Evolutionary conservation across 2,113 vertebrate species (phyloP), one percentile per base, ranked within the genome.

Genomic region (Nothocercus julius): DNA sequence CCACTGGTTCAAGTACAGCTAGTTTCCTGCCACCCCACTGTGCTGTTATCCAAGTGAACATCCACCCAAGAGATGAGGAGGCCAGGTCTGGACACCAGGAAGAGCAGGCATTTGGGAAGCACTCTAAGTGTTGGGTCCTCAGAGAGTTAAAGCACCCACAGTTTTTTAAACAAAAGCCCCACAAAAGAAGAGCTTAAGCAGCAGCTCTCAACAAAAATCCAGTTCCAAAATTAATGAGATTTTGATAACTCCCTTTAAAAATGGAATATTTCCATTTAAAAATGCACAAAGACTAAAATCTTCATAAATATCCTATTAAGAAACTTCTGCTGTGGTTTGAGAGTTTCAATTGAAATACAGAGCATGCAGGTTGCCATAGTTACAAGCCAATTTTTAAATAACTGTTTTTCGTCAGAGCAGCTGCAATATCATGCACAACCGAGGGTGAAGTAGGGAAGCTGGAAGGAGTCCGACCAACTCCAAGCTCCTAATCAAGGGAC

Each of bases 351-450:
- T 94, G 94, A 97, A 97, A 96, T 63, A 89, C 89, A 95, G 85
- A 79, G 93, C 96, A 89, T 94, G 92, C 83, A 95, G 92, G 97
- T 98, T 97, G 96, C 96, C 94, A 97, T 97, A 87, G 97, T 82
- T 95, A 97, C 45, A 28, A 92, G 87, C 95, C 95, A 92, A 94
- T 97, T 97, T 94, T 97, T 96, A 96, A 97, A 93, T 95, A 97
- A 97, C 96, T 92, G 83, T 51, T 95, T 96, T 96, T 91, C 44
- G 28, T 89, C 94, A 95, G 62, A 97, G 81, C 74, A 82, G 92
- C 96, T 97, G 94, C 93, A 88, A 87, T 9, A 61, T 73, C 64
- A 53, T 13, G 19, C 74, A 95, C 66, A 88, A 67, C 84, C 1
- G 8, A 76, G 86, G 91, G 80, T 87, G 90, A 92, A 96, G 82